These are phyloP conservation scores for Anastatus disparis DNA, from an alignment of 1,140 invertebrate species.

Conservation along the genomic window DNA sequence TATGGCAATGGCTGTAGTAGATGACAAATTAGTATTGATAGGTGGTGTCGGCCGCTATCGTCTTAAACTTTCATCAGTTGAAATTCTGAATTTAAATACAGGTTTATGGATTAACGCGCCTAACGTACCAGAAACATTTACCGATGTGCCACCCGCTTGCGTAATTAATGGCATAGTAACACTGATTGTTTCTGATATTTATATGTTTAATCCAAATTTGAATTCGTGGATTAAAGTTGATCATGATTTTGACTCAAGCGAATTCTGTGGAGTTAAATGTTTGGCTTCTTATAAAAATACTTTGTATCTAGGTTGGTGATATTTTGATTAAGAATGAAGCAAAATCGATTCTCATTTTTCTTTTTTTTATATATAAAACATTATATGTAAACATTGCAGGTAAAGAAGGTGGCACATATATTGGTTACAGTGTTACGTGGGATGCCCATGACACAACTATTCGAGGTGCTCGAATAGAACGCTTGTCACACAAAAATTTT, in stretches of 20 bases:
- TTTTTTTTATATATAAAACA: too few species aligned
- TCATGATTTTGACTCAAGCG: constrained; percentile 31
- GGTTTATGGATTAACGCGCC: constrained; percentile 41
- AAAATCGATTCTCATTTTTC: background rate
- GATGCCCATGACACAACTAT: background rate
- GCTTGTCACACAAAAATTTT: constrained; percentile 2
- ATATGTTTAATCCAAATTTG: constrained; percentile 39
- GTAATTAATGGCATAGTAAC: constrained; percentile 42
- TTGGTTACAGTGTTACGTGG: constrained; percentile 29
- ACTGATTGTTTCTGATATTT: constrained; percentile 38
- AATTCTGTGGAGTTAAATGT: constrained; percentile 33
- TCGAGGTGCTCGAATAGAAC: constrained; percentile 2
- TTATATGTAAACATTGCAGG: background rate
- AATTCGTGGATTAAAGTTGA: constrained; percentile 35
- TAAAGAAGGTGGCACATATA: constrained; percentile 39
- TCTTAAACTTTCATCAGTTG: constrained; percentile 41
- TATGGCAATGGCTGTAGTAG: constrained; percentile 45
- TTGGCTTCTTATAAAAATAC: constrained; percentile 31
- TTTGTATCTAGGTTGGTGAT: constrained; percentile 20
- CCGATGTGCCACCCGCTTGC: constrained; percentile 43
- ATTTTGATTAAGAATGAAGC: background rate
- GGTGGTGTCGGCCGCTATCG: constrained; percentile 46
- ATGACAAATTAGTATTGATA: constrained; percentile 46
- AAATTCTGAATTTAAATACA: constrained; percentile 40
- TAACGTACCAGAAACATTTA: constrained; percentile 46